Evolutionary conservation across 2,888 invertebrate species (phyloP).

Genomic region (Dastarcus helophoroides): DNA sequence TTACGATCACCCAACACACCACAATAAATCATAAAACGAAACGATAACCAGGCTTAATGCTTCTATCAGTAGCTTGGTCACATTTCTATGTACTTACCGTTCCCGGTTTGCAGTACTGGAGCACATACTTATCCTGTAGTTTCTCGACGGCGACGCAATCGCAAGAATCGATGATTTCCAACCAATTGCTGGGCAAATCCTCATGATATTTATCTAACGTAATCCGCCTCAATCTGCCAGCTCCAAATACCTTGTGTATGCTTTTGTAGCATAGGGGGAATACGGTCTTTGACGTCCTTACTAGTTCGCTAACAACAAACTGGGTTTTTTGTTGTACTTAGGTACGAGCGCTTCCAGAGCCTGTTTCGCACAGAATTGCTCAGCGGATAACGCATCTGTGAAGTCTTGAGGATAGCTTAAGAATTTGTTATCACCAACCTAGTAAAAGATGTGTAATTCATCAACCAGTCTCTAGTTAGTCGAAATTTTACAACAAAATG

Average conservation of each 20-base stretch:
- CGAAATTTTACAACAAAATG: constrained; percentile 9
- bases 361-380: constrained; percentile 33
- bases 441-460: constrained; percentile 11
- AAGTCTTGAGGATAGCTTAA: constrained; percentile 40
- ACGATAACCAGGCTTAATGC: too few species aligned
- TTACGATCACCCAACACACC: too few species aligned
- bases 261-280: constrained; percentile 35
- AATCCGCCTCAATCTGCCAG: constrained; percentile 38
- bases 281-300: constrained; percentile 25
- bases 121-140: constrained; percentile 24
- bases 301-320: constrained; percentile 23
- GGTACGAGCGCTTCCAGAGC: constrained; percentile 32
- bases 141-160: constrained; percentile 44
- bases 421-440: constrained; percentile 31
- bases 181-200: constrained; percentile 59
- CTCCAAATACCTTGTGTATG: constrained; percentile 39
- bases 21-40: too few species aligned
- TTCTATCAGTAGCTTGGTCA: too few species aligned
- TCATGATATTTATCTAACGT: constrained; percentile 51
- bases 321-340: constrained; percentile 23
- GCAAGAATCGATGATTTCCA: constrained; percentile 47
- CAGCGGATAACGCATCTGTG: constrained; percentile 29
- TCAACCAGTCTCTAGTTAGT: constrained; percentile 1
- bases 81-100: too few species aligned
- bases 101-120: constrained; percentile 30